Evolutionary conservation across 2,797 vertebrate species (phyloP).

Genomic region (Gouania willdenowi): DNA sequence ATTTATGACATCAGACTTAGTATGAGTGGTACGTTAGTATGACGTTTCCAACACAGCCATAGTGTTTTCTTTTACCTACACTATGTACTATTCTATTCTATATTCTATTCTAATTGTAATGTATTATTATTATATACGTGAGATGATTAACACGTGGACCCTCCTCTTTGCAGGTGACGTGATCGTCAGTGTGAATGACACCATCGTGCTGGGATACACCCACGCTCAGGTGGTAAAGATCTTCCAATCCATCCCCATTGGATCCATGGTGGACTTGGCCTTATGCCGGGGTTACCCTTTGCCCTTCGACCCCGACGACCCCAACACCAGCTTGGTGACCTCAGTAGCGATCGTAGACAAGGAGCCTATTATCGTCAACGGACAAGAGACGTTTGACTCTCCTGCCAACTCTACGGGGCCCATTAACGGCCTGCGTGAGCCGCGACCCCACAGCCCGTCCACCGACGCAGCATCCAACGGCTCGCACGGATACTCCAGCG

Average conservation of each 20-base stretch:
- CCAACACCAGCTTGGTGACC: slow-evolving; percentile 96
- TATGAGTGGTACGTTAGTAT: no score
- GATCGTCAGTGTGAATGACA: slow-evolving; percentile 96
- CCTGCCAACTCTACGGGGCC: slow-evolving; percentile 72
- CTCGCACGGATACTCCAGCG: slow-evolving; percentile 85
- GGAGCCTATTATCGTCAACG: slow-evolving; percentile 96
- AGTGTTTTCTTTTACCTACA: slow-evolving; percentile 39
- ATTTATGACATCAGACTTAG: no score
- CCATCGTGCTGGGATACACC: slow-evolving; percentile 95
- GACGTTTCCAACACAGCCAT: no score
- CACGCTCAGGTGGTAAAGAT: slow-evolving; percentile 99
- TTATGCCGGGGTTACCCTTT: slow-evolving; percentile 96
- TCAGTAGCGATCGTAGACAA: slow-evolving; percentile 97
- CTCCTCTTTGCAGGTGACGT: slow-evolving; percentile 82
- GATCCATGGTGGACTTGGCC: slow-evolving; percentile 94
- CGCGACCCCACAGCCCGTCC: slow-evolving; percentile 78
- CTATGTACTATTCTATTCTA: neutral
- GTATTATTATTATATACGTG: no score
- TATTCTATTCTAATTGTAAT: no score
- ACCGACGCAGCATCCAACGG: slow-evolving; percentile 69
- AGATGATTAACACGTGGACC: no score
- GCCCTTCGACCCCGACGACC: slow-evolving; percentile 97
- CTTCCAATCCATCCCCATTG: slow-evolving; percentile 98
- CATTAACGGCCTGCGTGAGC: slow-evolving; percentile 77
- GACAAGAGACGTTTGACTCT: slow-evolving; percentile 90